Base-by-base conservation (phyloP, 2,888 invertebrate genomes). In the Metalampra italica region DNA sequence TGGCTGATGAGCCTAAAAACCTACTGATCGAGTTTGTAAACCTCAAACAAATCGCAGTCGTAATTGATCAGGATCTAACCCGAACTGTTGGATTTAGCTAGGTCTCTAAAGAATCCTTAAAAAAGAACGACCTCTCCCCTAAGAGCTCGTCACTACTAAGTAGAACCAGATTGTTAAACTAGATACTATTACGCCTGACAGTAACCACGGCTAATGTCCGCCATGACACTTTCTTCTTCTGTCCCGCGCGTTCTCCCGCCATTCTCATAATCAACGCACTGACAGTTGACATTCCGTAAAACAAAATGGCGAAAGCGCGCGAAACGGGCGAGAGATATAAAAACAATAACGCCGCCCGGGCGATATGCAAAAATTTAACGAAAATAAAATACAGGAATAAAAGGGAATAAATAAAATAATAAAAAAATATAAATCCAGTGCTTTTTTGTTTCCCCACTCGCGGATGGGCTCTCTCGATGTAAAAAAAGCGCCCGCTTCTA, bases 401-500 rank as follows among this genome's bases (percentile, higher is more conserved):
- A 78, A 78, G 75, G 71, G 73, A 81, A 86, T 85, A 88, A 87
- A 88, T 83, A 87, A 88, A 86, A 85, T 82, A 81, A 85, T 82
- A 86, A 84, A 84, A 82, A 78, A 78, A 80, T 82, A 87, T 82
- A 88, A 89, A 87, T 88, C 86, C 86, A 76, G 78, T 78, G 83
- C 36, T 36, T 87, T 89, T 89, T 88, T 87, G 88, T 87, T 85
- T 73, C 79, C 78, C 9, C 77, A 71, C 78, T 73, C 76, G 79
- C 82, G 83, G 85, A 82, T 81, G 83, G 87, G 88, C 82, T 84
- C 36, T 22, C 80, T 80, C 78, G 79, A 78, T 82, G 83, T 81
- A 83, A 85, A 36, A 88, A 89, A 89, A 86, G 82, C 82, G 82
- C 81, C 85, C 88, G 88, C 82, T 86, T 84, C 87, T 84, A 90